Evolutionary conservation across 1,140 invertebrate species (phyloP).

Genomic region (Plutomurus gul): DNA sequence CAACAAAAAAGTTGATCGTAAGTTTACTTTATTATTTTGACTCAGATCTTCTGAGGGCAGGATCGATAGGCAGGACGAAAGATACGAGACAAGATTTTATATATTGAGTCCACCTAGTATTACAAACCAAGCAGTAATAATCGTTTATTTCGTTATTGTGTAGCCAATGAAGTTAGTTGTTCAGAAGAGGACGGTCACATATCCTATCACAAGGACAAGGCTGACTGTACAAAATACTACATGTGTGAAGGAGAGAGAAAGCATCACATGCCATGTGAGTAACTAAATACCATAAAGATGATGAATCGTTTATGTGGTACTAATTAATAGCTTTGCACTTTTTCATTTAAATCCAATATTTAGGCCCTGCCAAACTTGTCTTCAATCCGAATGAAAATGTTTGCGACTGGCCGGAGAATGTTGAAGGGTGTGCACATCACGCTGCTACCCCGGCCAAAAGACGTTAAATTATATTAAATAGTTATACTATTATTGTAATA

Average conservation of each 20-base stretch:
- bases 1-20: slow-evolving; percentile 67
- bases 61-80: background rate
- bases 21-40: slow-evolving; percentile 59
- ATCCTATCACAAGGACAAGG: slow-evolving; percentile 86
- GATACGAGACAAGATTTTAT: background rate
- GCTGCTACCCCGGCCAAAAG: background rate
- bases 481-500: background rate
- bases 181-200: slow-evolving; percentile 93
- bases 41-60: too few species aligned
- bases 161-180: slow-evolving; percentile 84
- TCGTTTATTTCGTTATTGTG: slow-evolving; percentile 51
- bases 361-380: slow-evolving; percentile 88
- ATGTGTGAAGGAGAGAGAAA: slow-evolving; percentile 87
- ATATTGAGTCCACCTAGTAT: background rate
- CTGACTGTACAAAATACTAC: slow-evolving; percentile 90
- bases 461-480: background rate
- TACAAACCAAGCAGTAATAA: background rate
- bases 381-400: slow-evolving; percentile 93
- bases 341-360: too few species aligned
- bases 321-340: too few species aligned
- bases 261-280: slow-evolving; percentile 44
- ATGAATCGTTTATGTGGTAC: too few species aligned
- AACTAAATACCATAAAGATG: too few species aligned
- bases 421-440: slow-evolving; percentile 62
- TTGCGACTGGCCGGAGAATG: slow-evolving; percentile 95